These are phyloP conservation scores for Pteropus alecto DNA, from an alignment of 2,113 vertebrate genomes.

Conservation along the genomic window DNA sequence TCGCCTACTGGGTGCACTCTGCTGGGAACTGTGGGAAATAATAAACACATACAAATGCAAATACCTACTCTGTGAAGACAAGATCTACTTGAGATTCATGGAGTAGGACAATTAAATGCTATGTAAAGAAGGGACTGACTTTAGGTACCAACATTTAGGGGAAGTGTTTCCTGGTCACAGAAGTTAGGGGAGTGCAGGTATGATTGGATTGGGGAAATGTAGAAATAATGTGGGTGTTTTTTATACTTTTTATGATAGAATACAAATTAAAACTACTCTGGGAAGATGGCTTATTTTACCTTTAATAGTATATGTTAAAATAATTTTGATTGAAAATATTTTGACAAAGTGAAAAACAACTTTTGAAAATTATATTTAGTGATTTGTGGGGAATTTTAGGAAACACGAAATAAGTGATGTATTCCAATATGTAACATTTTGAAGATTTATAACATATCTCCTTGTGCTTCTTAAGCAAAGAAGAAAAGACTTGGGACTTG, in stretches of 20 bases:
- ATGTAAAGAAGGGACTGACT: neutral
- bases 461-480: neutral
- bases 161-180: neutral
- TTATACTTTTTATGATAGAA: neutral
- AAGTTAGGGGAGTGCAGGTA: neutral
- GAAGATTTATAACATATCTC: neutral
- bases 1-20: neutral
- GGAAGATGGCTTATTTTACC: neutral
- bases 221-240: neutral
- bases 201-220: neutral
- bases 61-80: neutral
- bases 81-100: neutral
- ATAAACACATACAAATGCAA: neutral
- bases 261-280: neutral
- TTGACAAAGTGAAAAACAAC: neutral
- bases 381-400: neutral
- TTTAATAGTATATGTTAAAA: neutral
- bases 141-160: neutral
- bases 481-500: neutral
- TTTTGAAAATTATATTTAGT: neutral
- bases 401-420: neutral
- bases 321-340: conserved; percentile 23
- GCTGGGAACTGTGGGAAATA: neutral
- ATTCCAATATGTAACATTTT: neutral
- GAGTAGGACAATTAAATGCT: neutral